Base-by-base conservation (phyloP, 1,140 invertebrate genomes). In the Aricia agestis region DNA sequence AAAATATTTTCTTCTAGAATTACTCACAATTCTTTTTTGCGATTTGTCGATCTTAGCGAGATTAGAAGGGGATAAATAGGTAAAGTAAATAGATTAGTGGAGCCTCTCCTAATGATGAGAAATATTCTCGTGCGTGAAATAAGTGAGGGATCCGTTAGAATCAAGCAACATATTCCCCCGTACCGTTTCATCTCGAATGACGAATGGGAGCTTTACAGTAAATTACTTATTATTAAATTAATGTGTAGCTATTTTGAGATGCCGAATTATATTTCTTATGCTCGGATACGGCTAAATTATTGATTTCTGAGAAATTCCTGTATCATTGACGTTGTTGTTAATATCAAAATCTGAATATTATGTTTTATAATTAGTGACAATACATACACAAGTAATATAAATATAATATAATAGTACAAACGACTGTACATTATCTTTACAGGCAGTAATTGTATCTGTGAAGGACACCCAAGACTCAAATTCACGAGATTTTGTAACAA, bases 211-310 rank as follows among this genome's bases (percentile, higher is more conserved):
- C 59, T 63, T 63, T 11, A 19, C 59, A 6, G 17, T 19, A 63
- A 25, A 63, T 63, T 63, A 63, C 59, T 63, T 63, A 63, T 25
- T 18, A 63, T 63, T 63, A 63, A 63, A 63, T 63, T 63, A 63
- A 63, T 63, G 18, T 63, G 10, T 0, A 63, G 17, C 19, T 25
- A 25, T 19, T 63, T 25, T 25, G 18, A 11, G 11, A 63, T 13
- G 3, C 7, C 59, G 10, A 19, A 63, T 63, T 19, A 63, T 19
- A 25, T 63, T 63, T 10, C 17, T 63, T 63, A 19, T 17, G 19
- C 15, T 18, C 58, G 58, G n/a, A 13, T 13, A 13, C 13, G 45
- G 7, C 45, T 52, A 15, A 13, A 52, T 52, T 52, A 52, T 52
- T 52, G 45, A 15, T 15, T 52, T 52, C 45, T 52, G 10, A 52